Base-by-base conservation (phyloP, 2,113 vertebrate species). In the Theropithecus gelada region DNA sequence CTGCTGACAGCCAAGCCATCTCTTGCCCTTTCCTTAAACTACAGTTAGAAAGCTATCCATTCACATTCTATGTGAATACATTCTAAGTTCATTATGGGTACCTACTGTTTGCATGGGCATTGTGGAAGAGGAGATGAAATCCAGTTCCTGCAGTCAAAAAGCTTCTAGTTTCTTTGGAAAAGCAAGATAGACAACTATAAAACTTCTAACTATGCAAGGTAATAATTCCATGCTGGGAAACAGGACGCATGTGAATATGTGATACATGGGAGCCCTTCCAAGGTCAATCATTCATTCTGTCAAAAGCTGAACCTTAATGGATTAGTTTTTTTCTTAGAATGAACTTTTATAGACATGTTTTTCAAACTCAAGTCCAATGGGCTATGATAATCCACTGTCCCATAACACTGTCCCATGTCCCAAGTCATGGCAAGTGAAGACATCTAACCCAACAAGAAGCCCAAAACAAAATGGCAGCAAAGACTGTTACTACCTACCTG, bases 401-500 rank as follows among this genome's bases (percentile, higher is more conserved):
- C 72, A 64, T 32, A 64, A 30, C 45, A 83, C 52, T 73, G 50
- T 27, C 86, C 93, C 72, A 68, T 22, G 66, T 16, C 43, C 27
- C 61, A 64, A n/a, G n/a, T 88, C 50, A 78, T 1, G 73, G n/a
- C 32, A 94, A 82, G n/a, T 32, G 84, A 55, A 66, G 25, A 76
- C 57, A 84, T 16, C 68, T 23, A n/a, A 10, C 50, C 61, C 57
- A 83, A 94, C 52, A 88, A 70, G 30, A 84, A 80, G 35, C 83
- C 64, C n/a, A 64, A 89, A 45, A 87, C 64, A 97, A 95, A 96
- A 97, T 79, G 93, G 92, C 66, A 97, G 87, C 70, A 72, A 93
- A 93, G 35, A 48, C 25, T 76, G 55, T 85, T 27, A 52, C 84
- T 30, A 73, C 35, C 57, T 48, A 20, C 75, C 57, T 81, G 61